phyloP scores from a whole-genome alignment of 2,113 vertebrate genomes.

The Odocoileus hemionus region DNA sequence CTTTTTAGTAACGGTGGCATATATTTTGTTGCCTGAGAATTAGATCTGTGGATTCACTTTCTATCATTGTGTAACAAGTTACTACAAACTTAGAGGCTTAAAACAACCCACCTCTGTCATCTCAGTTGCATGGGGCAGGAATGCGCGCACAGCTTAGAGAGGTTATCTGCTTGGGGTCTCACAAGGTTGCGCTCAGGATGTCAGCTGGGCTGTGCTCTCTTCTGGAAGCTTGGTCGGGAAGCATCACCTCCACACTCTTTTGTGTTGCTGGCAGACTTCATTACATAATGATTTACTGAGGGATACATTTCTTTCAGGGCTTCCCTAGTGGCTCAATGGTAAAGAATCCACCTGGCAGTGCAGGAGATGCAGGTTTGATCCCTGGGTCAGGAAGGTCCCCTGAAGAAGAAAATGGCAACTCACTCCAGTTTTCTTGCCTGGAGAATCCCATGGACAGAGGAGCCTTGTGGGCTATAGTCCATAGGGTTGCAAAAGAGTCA shows the following conservation, averaged over 20 bases:
- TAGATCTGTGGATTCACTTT: neutral
- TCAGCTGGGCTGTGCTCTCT: neutral
- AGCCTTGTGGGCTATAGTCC: neutral
- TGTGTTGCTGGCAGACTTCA: neutral
- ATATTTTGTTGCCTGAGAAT: neutral
- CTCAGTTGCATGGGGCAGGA: neutral
- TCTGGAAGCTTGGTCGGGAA: neutral
- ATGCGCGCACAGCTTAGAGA: neutral
- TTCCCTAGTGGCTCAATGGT: neutral
- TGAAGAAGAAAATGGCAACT: neutral
- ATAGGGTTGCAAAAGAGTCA: neutral
- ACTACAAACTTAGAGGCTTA: neutral
- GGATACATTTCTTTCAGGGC: neutral
- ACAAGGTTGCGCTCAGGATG: neutral
- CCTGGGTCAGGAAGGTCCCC: neutral
- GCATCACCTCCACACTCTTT: neutral
- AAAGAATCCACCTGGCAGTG: neutral
- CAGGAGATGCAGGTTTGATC: neutral
- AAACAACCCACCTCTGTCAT: neutral
- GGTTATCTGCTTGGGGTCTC: neutral
- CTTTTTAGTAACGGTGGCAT: neutral
- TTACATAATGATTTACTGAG: neutral
- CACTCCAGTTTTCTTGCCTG: neutral
- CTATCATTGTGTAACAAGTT: neutral
- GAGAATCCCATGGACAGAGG: neutral